Percentiles rank a stretch among this genome's conserved stretches.
These are phyloP conservation scores for Halesus radiatus DNA, from an alignment of 1,140 invertebrate species.

Conservation along the genomic window DNA sequence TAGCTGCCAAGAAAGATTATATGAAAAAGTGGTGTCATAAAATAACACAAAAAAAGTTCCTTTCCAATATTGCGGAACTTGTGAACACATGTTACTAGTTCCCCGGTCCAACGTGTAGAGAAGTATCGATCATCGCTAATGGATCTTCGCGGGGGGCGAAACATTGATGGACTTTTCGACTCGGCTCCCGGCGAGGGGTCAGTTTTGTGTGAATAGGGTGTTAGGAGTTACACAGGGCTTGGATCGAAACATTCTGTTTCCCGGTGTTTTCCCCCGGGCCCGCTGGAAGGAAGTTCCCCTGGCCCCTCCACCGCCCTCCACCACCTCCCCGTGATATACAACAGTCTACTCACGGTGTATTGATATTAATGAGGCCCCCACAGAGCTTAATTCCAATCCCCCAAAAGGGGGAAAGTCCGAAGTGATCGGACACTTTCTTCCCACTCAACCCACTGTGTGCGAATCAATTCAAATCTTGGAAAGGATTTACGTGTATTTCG, in stretches of 20 bases:
- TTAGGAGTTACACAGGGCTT: slow-evolving; percentile 1
- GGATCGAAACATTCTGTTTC: slow-evolving; percentile 52
- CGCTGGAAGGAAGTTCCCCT: background rate
- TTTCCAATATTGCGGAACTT: background rate
- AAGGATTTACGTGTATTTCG: slow-evolving; percentile 52
- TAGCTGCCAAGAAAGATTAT: too few relatives aligned
- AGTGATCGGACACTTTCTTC: slow-evolving; percentile 38
- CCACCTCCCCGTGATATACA: slow-evolving; percentile 29
- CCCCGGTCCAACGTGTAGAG: background rate
- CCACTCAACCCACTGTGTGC: slow-evolving; percentile 33
- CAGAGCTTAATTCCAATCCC: slow-evolving; percentile 39
- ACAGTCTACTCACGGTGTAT: slow-evolving; percentile 43
- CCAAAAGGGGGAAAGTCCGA: slow-evolving; percentile 17
- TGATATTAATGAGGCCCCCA: slow-evolving; percentile 53
- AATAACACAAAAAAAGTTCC: too few relatives aligned
- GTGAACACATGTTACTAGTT: slow-evolving; percentile 7
- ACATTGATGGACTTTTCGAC: slow-evolving; percentile 14
- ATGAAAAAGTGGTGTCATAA: too few relatives aligned
- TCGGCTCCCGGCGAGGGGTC: slow-evolving; percentile 18
- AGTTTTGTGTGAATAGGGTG: slow-evolving; percentile 12
- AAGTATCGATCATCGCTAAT: slow-evolving; percentile 8
- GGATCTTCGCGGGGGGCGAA: background rate
- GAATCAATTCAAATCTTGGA: slow-evolving; percentile 57
- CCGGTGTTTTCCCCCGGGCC: slow-evolving; percentile 44
- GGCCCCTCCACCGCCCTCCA: background rate